Base-by-base conservation (phyloP, 2,888 invertebrate species). In the Cosmorhoe ocellata region DNA sequence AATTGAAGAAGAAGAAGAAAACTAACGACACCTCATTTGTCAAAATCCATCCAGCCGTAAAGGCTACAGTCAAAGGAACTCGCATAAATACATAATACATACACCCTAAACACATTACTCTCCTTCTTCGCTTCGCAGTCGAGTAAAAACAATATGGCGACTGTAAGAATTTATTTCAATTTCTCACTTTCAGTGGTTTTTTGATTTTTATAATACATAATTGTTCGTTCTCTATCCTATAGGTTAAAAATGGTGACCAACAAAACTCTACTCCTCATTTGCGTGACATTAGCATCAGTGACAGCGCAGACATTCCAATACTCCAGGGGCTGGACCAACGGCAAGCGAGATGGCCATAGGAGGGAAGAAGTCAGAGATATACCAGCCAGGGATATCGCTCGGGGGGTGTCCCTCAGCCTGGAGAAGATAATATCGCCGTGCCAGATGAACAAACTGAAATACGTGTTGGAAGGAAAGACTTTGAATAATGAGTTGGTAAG, bases 281-380 rank as follows among this genome's bases (percentile, higher is more conserved):
- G 91, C 43, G 75, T 91, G 61, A 75, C 90, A 11, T 61, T 91
- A 32, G 77, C 86, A 0, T 75, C 84, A 3, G 90, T 88, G 37
- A 73, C 90, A 0, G 92, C 92, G 0, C 95, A 95, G 81, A 95
- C 94, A 4, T 95, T 95, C 84, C 95, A 95, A 69, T 95, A 95
- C 78, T 95, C 94, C 31, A 85, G 93, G 0, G 95, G 95, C 3
- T 95, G 95, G 95, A 95, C 94, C 56, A 95, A 94, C 68, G 95
- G 95, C 13, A 94, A 94, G 66, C 80, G 93, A 0, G 84, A 79
- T 41, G 83, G 84, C 0, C 79, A 75, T 51, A 74, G 65, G 51
- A 61, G 66, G 6, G 55, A 52, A 1, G 76, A 76, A 0, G 70
- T 31, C 18, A 45, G 74, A 2, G 43, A 68, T 27, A 27, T 33